Base-by-base conservation (phyloP, 1,140 invertebrate species). In the Leucophenga varia region DNA sequence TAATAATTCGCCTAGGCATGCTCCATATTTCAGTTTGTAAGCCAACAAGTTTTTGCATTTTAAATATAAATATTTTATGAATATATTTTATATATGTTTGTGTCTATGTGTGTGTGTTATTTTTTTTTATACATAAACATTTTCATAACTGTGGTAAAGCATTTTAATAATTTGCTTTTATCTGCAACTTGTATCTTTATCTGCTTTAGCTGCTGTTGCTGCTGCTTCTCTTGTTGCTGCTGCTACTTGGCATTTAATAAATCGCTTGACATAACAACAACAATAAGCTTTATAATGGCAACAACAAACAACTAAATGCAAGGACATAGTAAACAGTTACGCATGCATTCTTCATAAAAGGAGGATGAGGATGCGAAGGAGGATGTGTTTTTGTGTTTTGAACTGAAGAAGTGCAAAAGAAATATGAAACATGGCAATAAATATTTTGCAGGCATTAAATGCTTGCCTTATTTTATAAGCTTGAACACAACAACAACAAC, bases 341-440 rank as follows among this genome's bases (percentile, higher is more conserved):
- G 1, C 35, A 12, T n/a, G n/a, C n/a, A n/a, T n/a, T n/a, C n/a
- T n/a, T n/a, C n/a, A n/a, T n/a, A n/a, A n/a, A n/a, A n/a, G n/a
- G 13, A 47, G 43, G 5, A 3, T 13, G 21, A 19, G 43, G 1
- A 6, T 17, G n/a, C 25, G 31, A 36, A 22, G n/a, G 31, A 17
- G 13, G 16, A 16, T 35, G 19, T 37, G 35, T 43, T 38, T 54
- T 39, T 31, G 14, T 47, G 31, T 17, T 34, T 38, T 41, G 47
- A 44, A 34, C 18, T 32, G 25, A 35, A 44, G 25, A 43, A 32
- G 51, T 31, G 43, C 7, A 50, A 46, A 52, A 51, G 38, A 59
- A 65, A 65, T 65, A 65, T 65, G 63, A 65, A 65, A 67, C 59
- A 67, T 65, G 63, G 63, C 64, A 65, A 65, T 65, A 65, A 65